Percentiles rank a stretch among this genome's conserved stretches.
These are phyloP conservation scores for Ceuthmochares aereus DNA, from an alignment of 2,113 vertebrate genomes.

Conservation along the genomic window DNA sequence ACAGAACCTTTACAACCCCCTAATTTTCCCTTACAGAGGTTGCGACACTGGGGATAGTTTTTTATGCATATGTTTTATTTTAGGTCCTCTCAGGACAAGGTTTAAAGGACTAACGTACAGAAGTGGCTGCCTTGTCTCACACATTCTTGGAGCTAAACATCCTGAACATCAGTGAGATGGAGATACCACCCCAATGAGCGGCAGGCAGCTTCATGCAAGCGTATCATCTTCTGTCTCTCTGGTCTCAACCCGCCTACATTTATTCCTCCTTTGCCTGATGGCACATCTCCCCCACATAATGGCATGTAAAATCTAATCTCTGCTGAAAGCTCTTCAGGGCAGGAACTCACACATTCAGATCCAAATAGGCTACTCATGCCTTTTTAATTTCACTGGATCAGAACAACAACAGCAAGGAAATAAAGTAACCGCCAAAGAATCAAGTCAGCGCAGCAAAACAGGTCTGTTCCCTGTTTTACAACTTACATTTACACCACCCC, in stretches of 20 bases:
- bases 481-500: neutral
- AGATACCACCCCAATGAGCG: conserved; percentile 24
- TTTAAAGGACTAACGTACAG: neutral
- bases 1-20: no score
- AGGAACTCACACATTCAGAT: conserved; percentile 55
- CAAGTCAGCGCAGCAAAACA: neutral
- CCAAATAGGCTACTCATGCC: conserved; percentile 59
- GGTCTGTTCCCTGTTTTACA: neutral
- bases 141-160: neutral
- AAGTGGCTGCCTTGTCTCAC: neutral
- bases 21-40: no score
- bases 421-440: conserved; percentile 45
- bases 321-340: conserved; percentile 61
- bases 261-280: conserved; percentile 54
- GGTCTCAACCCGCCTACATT: conserved; percentile 35
- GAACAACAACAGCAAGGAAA: conserved; percentile 51
- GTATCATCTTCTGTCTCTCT: neutral
- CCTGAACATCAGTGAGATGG: neutral
- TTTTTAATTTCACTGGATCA: conserved; percentile 66
- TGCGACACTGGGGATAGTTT: neutral
- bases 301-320: conserved; percentile 64
- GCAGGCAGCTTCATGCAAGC: conserved; percentile 29
- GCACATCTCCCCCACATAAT: conserved; percentile 56
- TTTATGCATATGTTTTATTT: neutral
- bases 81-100: neutral